phyloP scores from a whole-genome alignment of 2,888 invertebrate genomes.

The Plagodis dolabraria region DNA sequence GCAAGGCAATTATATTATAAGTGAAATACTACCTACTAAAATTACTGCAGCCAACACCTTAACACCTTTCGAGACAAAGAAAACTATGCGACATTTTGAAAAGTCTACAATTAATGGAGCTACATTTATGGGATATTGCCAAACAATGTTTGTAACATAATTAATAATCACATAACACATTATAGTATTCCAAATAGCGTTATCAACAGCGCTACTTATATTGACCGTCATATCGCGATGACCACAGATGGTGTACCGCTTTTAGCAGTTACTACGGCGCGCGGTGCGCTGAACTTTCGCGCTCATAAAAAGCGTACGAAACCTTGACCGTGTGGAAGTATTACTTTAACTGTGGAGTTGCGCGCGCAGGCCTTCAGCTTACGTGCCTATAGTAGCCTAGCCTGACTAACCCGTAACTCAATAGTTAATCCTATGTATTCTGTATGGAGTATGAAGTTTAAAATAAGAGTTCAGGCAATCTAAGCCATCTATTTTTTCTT shows the following conservation, averaged over 20 bases:
- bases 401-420: background rate
- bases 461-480: too few relatives aligned
- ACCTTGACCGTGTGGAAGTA: conserved; percentile 75
- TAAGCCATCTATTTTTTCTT: too few relatives aligned
- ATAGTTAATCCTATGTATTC: too few relatives aligned
- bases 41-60: too few relatives aligned
- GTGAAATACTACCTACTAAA: too few relatives aligned
- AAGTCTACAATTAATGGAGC: too few relatives aligned
- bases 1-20: too few relatives aligned
- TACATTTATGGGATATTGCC: background rate
- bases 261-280: conserved; percentile 35
- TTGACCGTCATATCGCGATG: conserved; percentile 10
- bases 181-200: conserved; percentile 9
- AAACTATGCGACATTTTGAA: too few relatives aligned
- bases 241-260: conserved; percentile 22
- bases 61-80: too few relatives aligned
- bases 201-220: conserved; percentile 11
- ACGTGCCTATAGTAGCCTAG: background rate
- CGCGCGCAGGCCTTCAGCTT: conserved; percentile 21
- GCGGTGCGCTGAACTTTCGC: conserved; percentile 72
- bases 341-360: conserved; percentile 31
- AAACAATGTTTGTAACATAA: conserved; percentile 17
- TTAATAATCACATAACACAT: conserved; percentile 14
- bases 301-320: conserved; percentile 70
- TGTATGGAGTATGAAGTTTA: too few relatives aligned